Percentiles rank a stretch among this genome's conserved stretches.
Conservation (phyloP, 2,113 vertebrate species). For the Daphoenositta chrysoptera region DNA sequence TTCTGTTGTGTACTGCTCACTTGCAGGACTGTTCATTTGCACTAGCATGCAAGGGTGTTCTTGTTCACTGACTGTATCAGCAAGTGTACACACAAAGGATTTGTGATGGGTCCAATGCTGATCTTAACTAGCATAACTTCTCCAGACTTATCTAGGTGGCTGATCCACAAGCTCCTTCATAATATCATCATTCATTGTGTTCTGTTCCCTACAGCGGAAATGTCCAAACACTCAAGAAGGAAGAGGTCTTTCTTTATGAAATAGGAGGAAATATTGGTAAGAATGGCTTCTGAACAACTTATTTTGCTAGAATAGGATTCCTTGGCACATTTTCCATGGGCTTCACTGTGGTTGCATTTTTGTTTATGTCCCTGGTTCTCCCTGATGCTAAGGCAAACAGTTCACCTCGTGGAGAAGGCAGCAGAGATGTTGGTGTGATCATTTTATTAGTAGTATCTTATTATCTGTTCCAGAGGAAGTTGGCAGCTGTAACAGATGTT, state of each 20-base stretch:
- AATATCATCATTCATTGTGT: slow-evolving; percentile 23
- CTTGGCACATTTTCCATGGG: neutral
- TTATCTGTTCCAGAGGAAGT: neutral
- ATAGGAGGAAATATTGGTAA: slow-evolving; percentile 98
- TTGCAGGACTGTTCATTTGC: neutral
- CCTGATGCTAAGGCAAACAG: neutral
- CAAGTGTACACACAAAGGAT: neutral
- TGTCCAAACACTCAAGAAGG: slow-evolving; percentile 76
- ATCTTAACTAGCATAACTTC: neutral
- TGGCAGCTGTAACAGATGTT: neutral
- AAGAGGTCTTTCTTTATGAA: slow-evolving; percentile 92
- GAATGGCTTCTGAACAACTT: slow-evolving; percentile 40
- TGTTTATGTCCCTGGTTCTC: neutral
- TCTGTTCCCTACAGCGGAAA: slow-evolving; percentile 73
- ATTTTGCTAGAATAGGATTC: neutral
- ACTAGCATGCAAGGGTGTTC: neutral
- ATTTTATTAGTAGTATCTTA: neutral
- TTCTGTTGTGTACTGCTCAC: neutral
- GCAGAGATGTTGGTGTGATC: neutral
- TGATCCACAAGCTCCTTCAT: neutral
- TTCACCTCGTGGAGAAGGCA: neutral
- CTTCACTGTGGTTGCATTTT: neutral
- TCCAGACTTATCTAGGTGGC: neutral
- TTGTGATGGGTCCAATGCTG: slow-evolving; percentile 11
- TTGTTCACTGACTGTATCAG: slow-evolving; percentile 30